Percentiles rank a stretch among this genome's conserved stretches.
phyloP scores from a whole-genome alignment of 2,888 invertebrate genomes.

The Disparrhopalites patrizii region DNA sequence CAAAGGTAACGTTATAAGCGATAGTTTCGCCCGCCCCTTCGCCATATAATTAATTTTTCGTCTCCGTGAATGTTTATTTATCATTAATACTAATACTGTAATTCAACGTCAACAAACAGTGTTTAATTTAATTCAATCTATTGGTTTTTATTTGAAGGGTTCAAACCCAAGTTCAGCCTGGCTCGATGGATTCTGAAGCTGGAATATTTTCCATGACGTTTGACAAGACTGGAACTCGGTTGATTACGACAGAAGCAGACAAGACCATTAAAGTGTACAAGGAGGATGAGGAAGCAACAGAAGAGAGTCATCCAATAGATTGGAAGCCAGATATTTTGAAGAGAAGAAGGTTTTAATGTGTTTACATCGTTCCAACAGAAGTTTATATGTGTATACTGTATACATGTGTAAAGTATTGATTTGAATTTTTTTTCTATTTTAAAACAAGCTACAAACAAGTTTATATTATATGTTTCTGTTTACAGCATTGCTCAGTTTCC shows the following conservation, averaged over 20 bases:
- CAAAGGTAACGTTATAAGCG: too few relatives aligned
- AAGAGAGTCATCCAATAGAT: conserved; percentile 93
- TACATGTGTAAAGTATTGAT: neutral
- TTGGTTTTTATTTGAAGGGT: conserved; percentile 43
- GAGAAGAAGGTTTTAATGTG: conserved; percentile 75
- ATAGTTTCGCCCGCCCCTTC: neutral
- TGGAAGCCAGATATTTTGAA: conserved; percentile 97
- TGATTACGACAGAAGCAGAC: conserved; percentile 96
- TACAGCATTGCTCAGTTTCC: neutral
- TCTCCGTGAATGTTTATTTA: neutral
- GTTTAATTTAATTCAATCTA: neutral
- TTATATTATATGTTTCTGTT: neutral
- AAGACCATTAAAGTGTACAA: conserved; percentile 99
- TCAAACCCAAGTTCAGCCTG: conserved; percentile 91
- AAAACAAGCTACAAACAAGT: neutral
- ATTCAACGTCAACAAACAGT: neutral
- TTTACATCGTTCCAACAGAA: too few relatives aligned
- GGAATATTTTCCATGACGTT: conserved; percentile 95
- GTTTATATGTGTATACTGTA: neutral
- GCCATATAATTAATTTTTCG: conserved; percentile 38
- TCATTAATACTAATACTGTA: neutral
- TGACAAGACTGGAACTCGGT: conserved; percentile 88
- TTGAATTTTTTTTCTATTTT: neutral
- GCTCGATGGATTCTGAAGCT: conserved; percentile 98
- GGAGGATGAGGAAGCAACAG: conserved; percentile 93